A percentile compares a stretch with the other conserved stretches of the same genome.
Evolutionary conservation across 2,797 vertebrate species (phyloP).

Genomic region (Anabacerthia variegaticeps): DNA sequence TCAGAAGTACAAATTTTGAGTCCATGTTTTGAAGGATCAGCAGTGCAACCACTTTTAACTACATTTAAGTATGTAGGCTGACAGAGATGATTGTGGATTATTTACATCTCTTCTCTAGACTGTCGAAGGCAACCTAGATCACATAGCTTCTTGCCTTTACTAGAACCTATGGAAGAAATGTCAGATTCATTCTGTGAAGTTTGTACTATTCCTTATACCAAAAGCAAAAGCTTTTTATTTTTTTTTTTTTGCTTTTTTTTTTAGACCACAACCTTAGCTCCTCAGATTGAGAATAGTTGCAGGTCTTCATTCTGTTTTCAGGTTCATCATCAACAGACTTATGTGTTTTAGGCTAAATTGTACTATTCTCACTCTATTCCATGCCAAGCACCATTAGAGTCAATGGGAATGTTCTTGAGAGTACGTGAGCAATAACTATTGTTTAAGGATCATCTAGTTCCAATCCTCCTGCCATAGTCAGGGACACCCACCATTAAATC

Average conservation of each 20-base stretch:
- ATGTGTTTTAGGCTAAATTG: neutral
- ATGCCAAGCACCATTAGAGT: neutral
- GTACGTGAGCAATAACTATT: neutral
- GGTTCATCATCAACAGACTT: neutral
- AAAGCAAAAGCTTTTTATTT: neutral
- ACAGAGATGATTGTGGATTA: neutral
- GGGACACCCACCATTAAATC: neutral
- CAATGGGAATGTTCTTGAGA: neutral
- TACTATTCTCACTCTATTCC: neutral
- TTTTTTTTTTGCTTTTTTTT: neutral
- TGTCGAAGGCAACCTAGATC: neutral
- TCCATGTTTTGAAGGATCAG: neutral
- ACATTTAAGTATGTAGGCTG: neutral
- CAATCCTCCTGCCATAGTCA: neutral
- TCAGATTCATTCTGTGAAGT: neutral
- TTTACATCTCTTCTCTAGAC: neutral
- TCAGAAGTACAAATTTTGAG: neutral
- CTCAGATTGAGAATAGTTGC: neutral
- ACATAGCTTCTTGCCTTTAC: neutral
- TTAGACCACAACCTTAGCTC: neutral
- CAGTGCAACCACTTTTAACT: neutral
- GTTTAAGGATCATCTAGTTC: neutral
- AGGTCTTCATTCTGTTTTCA: neutral
- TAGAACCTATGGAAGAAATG: neutral
- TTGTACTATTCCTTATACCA: neutral